Percentiles rank a stretch among this genome's conserved stretches.
phyloP scores from a whole-genome alignment of 53 echinoderm and acorn worm species.

The Pentamera pediparva region DNA sequence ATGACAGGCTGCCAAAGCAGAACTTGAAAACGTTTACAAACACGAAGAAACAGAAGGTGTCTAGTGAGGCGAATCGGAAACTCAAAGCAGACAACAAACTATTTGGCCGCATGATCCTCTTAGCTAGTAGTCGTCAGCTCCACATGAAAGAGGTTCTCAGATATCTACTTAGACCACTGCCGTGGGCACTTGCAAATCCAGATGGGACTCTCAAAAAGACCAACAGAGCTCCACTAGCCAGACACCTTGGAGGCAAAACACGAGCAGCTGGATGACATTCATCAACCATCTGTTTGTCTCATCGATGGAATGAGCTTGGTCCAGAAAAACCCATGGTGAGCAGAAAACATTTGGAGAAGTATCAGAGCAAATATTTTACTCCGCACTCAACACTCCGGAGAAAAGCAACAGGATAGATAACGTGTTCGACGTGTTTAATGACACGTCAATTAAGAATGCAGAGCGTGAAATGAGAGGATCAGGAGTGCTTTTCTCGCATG shows the following conservation, averaged over 20 bases:
- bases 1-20: neutral
- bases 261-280: neutral
- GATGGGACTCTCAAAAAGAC: neutral
- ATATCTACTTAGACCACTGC: neutral
- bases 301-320: neutral
- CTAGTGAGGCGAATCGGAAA: too few relatives aligned
- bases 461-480: too few relatives aligned
- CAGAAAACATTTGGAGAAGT: neutral
- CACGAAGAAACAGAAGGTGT: neutral
- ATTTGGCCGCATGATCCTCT: neutral
- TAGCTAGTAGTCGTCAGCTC: neutral
- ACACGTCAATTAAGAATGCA: neutral
- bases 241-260: neutral
- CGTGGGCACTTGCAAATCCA: neutral
- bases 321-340: neutral
- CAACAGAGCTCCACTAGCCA: neutral
- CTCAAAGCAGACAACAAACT: neutral
- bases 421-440: neutral
- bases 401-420: neutral
- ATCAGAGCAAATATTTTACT: neutral
- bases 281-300: neutral
- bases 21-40: slow-evolving; percentile 16
- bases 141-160: neutral
- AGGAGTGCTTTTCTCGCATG: slow-evolving; percentile 5
- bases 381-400: neutral